Evolutionary conservation across 2,888 invertebrate genomes (phyloP), one percentile per base, ranked within the genome.

Genomic region (Mechanitis messenoides): DNA sequence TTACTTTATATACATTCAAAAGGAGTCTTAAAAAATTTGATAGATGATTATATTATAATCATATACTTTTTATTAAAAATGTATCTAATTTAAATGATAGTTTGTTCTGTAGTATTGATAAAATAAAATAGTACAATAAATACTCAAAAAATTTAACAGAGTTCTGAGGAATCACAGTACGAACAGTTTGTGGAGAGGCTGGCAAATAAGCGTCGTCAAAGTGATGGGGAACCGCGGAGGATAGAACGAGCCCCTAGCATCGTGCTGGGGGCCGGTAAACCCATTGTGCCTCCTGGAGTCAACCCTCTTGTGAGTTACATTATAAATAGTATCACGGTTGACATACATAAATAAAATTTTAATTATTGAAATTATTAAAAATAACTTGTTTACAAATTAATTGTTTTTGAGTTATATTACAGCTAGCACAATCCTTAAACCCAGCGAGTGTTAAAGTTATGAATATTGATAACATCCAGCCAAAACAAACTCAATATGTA

Each of bases 161-260:
- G 92, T 66, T 94, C 94, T 0, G 95, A 95, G 69, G 95, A 95
- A 72, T 93, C 95, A 0, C 93, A 95, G 78, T 95, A 95, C 74
- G 91, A 93, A 71, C 85, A 92, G 80, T 95, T 95, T 76, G 82
- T 95, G 67, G 96, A 96, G 67, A 92, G 92, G 68, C 87, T 97
- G 58, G 93, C 94, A 1, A 93, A 93, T 75, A 94, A 93, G 75
- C 90, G 96, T 60, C 88, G 96, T 31, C 94, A 94, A 76, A 92
- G 93, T 63, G 94, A 94, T 69, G 92, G 92, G 4, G 80, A 85
- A 59, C 71, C 78, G 3, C 79, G 80, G 1, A 71, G 82, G 3
- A 83, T 69, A 59, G 90, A 91, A 0, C 84, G 83, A 2, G 87
- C 90, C 33, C 91, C 91, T 11, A 85, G 91, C 62, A 89, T 86